A percentile compares a stretch with the other conserved stretches of the same genome.
Conservation (phyloP, 1,140 invertebrate species). For the Semibalanus balanoides region DNA sequence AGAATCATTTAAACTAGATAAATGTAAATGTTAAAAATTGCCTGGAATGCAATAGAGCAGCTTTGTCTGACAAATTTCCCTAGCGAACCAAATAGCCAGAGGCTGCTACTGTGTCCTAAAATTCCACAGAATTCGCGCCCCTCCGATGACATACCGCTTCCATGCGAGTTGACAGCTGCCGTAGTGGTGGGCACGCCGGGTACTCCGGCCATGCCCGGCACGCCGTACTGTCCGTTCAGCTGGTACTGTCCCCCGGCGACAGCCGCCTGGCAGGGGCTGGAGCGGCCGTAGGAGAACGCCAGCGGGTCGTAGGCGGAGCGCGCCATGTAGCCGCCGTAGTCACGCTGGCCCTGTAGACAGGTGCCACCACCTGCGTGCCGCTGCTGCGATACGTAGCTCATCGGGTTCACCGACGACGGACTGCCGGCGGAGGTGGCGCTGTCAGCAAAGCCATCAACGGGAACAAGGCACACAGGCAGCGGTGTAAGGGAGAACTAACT, state of each 20-base stretch:
- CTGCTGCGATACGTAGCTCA: not conserved
- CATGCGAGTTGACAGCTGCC: too few species aligned
- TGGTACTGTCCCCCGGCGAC: not conserved
- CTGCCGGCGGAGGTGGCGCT: not conserved
- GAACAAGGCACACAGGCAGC: too few species aligned
- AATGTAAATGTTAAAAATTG: too few species aligned
- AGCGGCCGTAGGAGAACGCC: slow-evolving; percentile 14
- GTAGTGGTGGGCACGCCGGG: too few species aligned
- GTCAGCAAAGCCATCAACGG: not conserved
- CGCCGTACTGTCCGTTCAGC: not conserved
- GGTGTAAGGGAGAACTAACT: too few species aligned
- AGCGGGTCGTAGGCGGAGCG: slow-evolving; percentile 15
- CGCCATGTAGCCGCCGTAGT: slow-evolving; percentile 18
- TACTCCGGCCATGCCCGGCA: too few species aligned
- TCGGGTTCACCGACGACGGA: not conserved
- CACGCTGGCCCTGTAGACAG: slow-evolving; percentile 6
- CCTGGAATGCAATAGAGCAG: too few species aligned
- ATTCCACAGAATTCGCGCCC: too few species aligned
- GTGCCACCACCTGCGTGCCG: not conserved
- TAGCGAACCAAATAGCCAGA: too few species aligned
- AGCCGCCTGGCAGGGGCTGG: not conserved
- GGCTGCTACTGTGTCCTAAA: too few species aligned
- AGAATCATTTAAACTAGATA: too few species aligned
- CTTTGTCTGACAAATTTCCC: too few species aligned
- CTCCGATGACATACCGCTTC: not conserved